phyloP scores from a whole-genome alignment of 2,797 vertebrate genomes.

The Mallotus villosus region DNA sequence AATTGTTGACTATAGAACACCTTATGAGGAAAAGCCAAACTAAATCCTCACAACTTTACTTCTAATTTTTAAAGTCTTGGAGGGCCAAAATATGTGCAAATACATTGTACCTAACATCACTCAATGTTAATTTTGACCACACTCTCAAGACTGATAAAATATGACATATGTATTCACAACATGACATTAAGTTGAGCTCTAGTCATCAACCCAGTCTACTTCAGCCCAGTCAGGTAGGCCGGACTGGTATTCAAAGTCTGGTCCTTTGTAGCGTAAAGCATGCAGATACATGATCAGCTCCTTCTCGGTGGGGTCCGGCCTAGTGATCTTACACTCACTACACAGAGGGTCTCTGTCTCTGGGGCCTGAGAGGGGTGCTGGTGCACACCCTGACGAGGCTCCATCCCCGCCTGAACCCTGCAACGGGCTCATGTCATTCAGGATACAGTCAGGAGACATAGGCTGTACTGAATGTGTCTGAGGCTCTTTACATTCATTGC shows the following conservation, averaged over 20 bases:
- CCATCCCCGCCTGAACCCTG: slow-evolving; percentile 7
- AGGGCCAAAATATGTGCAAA: not conserved
- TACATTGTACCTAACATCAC: not conserved
- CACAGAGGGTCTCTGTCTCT: slow-evolving; percentile 81
- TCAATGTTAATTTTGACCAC: not conserved
- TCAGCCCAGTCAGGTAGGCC: slow-evolving; percentile 87
- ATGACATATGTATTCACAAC: not conserved
- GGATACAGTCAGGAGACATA: not conserved
- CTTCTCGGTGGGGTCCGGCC: slow-evolving; percentile 85
- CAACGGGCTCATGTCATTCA: not conserved
- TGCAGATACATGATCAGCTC: slow-evolving; percentile 97
- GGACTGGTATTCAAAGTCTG: slow-evolving; percentile 90
- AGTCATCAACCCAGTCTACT: slow-evolving; percentile 84
- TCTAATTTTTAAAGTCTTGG: too few relatives aligned
- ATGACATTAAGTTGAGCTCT: not conserved
- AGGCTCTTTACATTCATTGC: not conserved
- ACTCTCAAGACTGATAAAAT: slow-evolving; percentile 1
- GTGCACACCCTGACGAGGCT: not conserved
- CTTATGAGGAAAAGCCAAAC: too few relatives aligned
- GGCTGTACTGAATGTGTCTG: not conserved
- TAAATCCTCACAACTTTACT: too few relatives aligned
- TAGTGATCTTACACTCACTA: slow-evolving; percentile 81
- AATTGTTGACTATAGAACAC: not conserved
- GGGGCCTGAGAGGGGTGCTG: slow-evolving; percentile 3
- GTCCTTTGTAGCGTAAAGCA: slow-evolving; percentile 90